phyloP scores from a whole-genome alignment of 2,888 invertebrate genomes.

The Ormyrus thymus region DNA sequence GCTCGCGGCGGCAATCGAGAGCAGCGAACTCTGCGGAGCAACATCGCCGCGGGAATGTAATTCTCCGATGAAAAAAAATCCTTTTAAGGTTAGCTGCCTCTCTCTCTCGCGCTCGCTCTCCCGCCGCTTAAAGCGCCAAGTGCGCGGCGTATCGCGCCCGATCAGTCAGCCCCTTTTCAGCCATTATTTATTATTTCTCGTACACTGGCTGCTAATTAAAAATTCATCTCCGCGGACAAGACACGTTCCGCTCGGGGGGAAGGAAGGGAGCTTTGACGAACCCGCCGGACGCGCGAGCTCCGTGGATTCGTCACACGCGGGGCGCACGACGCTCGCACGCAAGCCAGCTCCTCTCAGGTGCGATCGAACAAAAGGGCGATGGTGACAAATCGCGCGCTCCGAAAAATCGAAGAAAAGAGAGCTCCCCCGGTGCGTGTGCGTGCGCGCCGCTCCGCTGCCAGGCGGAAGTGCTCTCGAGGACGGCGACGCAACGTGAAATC shows the following conservation, averaged over 20 bases:
- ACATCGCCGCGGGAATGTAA: conserved; percentile 52
- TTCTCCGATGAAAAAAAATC: conserved; percentile 40
- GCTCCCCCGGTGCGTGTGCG: too few relatives aligned
- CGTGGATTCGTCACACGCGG: too few relatives aligned
- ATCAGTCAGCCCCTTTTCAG: conserved; percentile 31
- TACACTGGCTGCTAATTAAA: conserved; percentile 42
- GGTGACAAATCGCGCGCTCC: too few relatives aligned
- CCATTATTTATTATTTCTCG: conserved; percentile 42
- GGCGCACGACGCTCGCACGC: too few relatives aligned
- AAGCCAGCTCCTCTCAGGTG: too few relatives aligned
- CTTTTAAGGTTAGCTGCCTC: conserved; percentile 34
- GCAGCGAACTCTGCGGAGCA: conserved; percentile 53
- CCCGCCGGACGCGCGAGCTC: too few relatives aligned
- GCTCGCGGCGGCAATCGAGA: conserved; percentile 52
- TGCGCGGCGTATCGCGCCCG: conserved; percentile 9
- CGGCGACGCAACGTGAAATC: conserved; percentile 6
- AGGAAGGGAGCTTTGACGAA: too few relatives aligned
- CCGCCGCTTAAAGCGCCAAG: background rate
- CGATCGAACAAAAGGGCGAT: too few relatives aligned
- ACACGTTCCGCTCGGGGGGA: background rate
- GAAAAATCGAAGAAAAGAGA: too few relatives aligned
- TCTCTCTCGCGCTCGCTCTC: background rate
- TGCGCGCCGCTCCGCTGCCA: too few relatives aligned
- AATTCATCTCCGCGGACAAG: conserved; percentile 33
- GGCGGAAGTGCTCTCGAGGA: background rate